Conservation (phyloP, 1,140 invertebrate genomes). For the Gryllus bimaculatus region DNA sequence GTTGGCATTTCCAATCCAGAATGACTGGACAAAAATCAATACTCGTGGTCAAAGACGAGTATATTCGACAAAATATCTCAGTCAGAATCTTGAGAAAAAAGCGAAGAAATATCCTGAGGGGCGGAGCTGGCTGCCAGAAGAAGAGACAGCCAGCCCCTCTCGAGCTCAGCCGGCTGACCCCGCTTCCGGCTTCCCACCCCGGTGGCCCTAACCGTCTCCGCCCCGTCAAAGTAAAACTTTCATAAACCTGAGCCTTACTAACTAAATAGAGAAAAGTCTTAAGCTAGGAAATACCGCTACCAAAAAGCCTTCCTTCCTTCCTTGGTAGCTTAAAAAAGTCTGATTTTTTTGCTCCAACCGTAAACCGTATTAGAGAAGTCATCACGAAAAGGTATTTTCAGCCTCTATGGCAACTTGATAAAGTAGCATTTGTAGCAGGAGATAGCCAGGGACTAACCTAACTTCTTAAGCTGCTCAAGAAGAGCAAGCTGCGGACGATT, state of each 20-base stretch:
- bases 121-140: not conserved
- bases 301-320: not conserved
- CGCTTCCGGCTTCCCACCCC: not conserved
- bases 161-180: not conserved
- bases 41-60: not conserved
- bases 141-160: not conserved
- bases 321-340: not conserved
- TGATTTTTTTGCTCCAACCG: not conserved
- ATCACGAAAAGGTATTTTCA: constrained; percentile 1
- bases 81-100: not conserved
- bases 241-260: not conserved
- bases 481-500: not conserved
- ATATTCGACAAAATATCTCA: too few species aligned
- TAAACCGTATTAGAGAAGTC: constrained; percentile 4
- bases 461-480: constrained; percentile 4
- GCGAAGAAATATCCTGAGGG: not conserved
- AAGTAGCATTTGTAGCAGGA: not conserved
- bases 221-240: constrained; percentile 1
- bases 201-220: not conserved
- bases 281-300: constrained; percentile 1
- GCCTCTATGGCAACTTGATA: not conserved
- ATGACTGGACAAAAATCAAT: not conserved
- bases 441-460: not conserved
- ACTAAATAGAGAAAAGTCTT: constrained; percentile 5
- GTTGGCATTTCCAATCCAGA: not conserved